Evolutionary conservation across 2,797 vertebrate genomes (phyloP), one percentile per base, ranked within the genome.

Genomic region (Parotocinclus haroldoi): DNA sequence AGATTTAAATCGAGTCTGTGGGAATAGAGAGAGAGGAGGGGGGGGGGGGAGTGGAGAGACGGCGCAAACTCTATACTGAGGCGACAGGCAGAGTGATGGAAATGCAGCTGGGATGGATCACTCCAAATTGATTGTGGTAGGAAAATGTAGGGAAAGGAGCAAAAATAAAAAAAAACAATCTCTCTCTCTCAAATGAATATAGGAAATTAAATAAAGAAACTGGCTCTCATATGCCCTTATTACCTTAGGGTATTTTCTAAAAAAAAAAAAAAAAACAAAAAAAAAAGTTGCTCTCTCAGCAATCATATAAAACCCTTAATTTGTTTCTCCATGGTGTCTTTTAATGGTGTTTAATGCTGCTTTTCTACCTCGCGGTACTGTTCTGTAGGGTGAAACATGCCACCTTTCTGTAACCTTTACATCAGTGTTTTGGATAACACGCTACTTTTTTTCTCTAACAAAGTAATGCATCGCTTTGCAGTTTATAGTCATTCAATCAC

Each of bases 121-220:
- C 59, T 45, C 51, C 40, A 52, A 72, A 66, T 70, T 66, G 57
- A n/a, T 57, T 7, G 46, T 40, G 60, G 39, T 37, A 13, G 45
- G 42, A 51, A 10, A 42, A 45, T 14, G 39, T 65, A 37, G 10
- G 45, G 55, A 42, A 51, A 38, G 14, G 42, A 16, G 56, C 13
- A 44, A 57, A 39, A 53, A 9, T 60, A 56, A 69, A 58, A 18
- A 18, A 55, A n/a, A n/a, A 69, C 68, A 66, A 0, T n/a, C 54
- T 75, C 61, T 71, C 1, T 14, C 54, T 75, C 61, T 71, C 12
- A 65, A 68, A 55, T 72, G 65, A 74, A 70, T 60, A 73, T 58
- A 55, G 63, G 72, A 76, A 78, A 81, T 73, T 57, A 65, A 75
- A 74, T 76, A 66, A 76, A 75, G 58, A 74, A 19, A 42, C 59